Evolutionary conservation across 92 coral and sea anemone species (phyloP).

Genomic region (Porites evermanni): DNA sequence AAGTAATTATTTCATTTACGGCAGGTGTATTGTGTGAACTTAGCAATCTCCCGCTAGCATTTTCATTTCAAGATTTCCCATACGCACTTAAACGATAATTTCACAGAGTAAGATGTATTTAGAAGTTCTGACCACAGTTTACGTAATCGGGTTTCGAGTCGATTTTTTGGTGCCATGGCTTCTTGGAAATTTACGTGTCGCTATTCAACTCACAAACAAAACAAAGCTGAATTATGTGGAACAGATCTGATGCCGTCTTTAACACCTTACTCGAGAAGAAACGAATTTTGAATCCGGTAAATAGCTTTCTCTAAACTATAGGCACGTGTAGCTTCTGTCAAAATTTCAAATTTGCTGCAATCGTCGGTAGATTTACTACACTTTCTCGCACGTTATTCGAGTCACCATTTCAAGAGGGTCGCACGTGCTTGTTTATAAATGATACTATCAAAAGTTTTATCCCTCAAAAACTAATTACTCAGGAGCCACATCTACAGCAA

Average conservation of each 20-base stretch:
- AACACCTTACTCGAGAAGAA: conserved; percentile 29
- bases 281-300: neutral
- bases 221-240: conserved; percentile 2
- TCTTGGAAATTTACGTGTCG: conserved; percentile 31
- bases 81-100: conserved; percentile 45
- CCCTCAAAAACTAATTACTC: conserved; percentile 43
- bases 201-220: conserved; percentile 15
- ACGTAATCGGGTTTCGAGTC: conserved; percentile 28
- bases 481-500: conserved; percentile 5
- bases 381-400: conserved; percentile 33
- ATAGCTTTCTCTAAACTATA: neutral
- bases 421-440: conserved; percentile 45
- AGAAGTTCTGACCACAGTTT: conserved; percentile 49
- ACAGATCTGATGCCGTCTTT: neutral
- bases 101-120: conserved; percentile 44
- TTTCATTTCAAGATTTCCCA: conserved; percentile 49
- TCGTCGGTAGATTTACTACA: conserved; percentile 21
- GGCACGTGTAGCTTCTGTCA: neutral
- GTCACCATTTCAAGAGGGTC: conserved; percentile 20
- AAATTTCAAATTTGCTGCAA: conserved; percentile 27
- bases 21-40: conserved; percentile 42
- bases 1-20: conserved; percentile 52
- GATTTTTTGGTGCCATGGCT: conserved; percentile 20
- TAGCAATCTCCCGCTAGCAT: conserved; percentile 53
- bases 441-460: conserved; percentile 31